Percentiles rank a stretch among this genome's conserved stretches.
Evolutionary conservation across 2,888 invertebrate genomes (phyloP).

Genomic region (Tanaodytes sp.): DNA sequence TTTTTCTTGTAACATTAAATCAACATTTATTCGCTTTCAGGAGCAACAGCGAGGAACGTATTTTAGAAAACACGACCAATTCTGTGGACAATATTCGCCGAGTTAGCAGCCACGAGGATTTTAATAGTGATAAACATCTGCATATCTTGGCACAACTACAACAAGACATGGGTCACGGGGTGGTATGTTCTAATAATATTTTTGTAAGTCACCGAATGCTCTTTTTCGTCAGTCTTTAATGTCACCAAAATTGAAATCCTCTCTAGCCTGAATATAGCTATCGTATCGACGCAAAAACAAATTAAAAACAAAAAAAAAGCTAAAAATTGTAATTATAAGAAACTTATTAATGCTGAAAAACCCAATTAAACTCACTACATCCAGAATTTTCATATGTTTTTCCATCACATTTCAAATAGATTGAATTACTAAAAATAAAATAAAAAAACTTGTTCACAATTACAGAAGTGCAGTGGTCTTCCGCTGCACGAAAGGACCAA

Average conservation of each 20-base stretch:
- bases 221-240: slow-evolving; percentile 6
- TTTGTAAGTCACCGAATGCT: slow-evolving; percentile 19
- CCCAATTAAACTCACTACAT: too few species aligned
- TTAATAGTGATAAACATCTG: slow-evolving; percentile 71
- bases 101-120: slow-evolving; percentile 80
- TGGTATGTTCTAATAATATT: slow-evolving; percentile 63
- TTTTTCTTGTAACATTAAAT: too few species aligned
- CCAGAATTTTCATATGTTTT: too few species aligned
- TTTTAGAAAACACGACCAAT: slow-evolving; percentile 64
- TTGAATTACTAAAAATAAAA: too few species aligned
- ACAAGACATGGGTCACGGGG: slow-evolving; percentile 71
- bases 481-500: slow-evolving; percentile 71
- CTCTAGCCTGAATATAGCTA: too few species aligned
- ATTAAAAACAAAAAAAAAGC: too few species aligned
- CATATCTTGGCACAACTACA: slow-evolving; percentile 65
- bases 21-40: slow-evolving; percentile 52
- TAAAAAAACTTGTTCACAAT: not conserved
- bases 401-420: too few species aligned
- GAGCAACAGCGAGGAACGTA: slow-evolving; percentile 70
- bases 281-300: too few species aligned
- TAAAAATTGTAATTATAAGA: too few species aligned
- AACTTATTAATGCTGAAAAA: too few species aligned
- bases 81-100: slow-evolving; percentile 71
- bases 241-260: not conserved
- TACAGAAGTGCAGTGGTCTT: slow-evolving; percentile 66